A percentile compares a stretch with the other conserved stretches of the same genome.
These are phyloP conservation scores for Naja naja DNA, from an alignment of 2,113 vertebrate genomes.

Conservation along the genomic window DNA sequence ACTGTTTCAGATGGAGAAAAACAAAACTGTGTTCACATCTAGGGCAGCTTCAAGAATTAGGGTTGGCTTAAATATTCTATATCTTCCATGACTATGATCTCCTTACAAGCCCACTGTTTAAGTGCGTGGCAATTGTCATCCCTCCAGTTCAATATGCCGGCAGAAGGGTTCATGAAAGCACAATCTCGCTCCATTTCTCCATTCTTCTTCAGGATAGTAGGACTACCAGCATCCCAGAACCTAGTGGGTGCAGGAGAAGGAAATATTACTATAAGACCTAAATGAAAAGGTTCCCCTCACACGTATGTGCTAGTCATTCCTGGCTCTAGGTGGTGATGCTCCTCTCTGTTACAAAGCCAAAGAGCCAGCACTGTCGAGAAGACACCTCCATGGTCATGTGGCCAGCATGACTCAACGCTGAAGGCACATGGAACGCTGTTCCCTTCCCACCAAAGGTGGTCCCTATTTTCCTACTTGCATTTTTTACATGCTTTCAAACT, in stretches of 20 bases:
- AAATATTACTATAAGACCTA: background rate
- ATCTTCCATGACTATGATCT: background rate
- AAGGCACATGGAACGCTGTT: too few relatives aligned
- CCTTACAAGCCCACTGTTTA: constrained; percentile 5
- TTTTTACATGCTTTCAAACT: background rate
- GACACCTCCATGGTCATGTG: too few relatives aligned
- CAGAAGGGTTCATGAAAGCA: background rate
- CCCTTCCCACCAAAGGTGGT: too few relatives aligned
- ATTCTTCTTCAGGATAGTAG: fast-evolving
- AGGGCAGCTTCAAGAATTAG: background rate
- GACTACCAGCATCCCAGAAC: background rate
- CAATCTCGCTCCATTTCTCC: background rate
- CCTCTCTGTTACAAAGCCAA: too few relatives aligned
- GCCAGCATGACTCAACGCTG: too few relatives aligned
- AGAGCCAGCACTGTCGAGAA: too few relatives aligned
- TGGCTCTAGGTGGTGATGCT: too few relatives aligned
- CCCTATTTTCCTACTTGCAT: too few relatives aligned
- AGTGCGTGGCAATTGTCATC: background rate
- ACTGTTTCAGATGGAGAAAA: background rate
- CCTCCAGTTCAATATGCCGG: background rate
- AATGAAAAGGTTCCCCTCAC: background rate
- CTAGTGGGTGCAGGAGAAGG: background rate
- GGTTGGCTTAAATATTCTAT: background rate
- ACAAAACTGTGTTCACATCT: background rate
- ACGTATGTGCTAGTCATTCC: too few relatives aligned